Conservation (phyloP, 2,797 vertebrate species). For the Atherinosoma microstoma region DNA sequence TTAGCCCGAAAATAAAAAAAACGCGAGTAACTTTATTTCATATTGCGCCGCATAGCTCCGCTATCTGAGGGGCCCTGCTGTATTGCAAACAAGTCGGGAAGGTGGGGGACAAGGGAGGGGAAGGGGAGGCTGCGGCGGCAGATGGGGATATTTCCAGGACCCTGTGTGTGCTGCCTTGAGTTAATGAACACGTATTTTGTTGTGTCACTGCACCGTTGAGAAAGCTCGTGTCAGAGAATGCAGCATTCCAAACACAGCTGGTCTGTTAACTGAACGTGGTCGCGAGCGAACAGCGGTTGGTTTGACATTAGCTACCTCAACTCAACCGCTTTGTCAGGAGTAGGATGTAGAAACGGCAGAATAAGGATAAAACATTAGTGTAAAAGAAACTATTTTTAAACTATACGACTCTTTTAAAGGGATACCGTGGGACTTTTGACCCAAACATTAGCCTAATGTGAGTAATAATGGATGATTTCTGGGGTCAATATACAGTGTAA, state of each 20-base stretch:
- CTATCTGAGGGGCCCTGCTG: conserved; percentile 53
- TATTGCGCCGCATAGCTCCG: conserved; percentile 49
- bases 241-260: background rate
- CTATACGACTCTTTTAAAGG: background rate
- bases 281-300: conserved; percentile 19
- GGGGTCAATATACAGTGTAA: no score
- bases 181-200: conserved; percentile 3
- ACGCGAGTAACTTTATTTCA: conserved; percentile 59
- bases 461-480: no score
- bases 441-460: no score
- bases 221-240: conserved; percentile 9
- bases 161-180: conserved; percentile 14
- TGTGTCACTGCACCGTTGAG: background rate
- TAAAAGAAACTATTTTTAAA: background rate
- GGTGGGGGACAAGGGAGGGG: conserved; percentile 41
- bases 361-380: background rate
- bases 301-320: conserved; percentile 13
- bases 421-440: background rate
- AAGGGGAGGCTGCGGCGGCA: conserved; percentile 48
- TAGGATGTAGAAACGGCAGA: background rate
- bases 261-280: background rate
- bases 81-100: conserved; percentile 49
- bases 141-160: conserved; percentile 40
- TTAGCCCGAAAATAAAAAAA: background rate
- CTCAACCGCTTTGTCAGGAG: background rate